These are phyloP conservation scores for Cyphomyrmex costatus DNA, from an alignment of 1,140 invertebrate species.

Conservation along the genomic window DNA sequence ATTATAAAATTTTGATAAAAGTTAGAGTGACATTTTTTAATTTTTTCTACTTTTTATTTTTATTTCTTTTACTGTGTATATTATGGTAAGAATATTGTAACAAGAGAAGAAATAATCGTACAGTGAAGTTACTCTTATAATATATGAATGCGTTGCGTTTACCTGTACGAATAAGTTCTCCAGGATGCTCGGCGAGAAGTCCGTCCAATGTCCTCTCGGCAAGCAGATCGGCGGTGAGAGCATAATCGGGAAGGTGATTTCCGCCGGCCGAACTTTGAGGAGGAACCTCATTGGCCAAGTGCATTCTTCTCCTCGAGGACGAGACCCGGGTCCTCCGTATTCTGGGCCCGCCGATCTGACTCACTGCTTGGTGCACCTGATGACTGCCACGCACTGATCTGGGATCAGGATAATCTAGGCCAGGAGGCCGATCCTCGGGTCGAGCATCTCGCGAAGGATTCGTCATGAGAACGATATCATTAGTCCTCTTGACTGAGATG, in stretches of 20 bases:
- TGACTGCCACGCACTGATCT: conserved; percentile 75
- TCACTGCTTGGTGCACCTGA: conserved; percentile 75
- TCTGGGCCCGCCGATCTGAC: conserved; percentile 75
- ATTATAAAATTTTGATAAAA: too few species aligned
- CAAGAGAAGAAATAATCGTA: neutral
- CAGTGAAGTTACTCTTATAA: neutral
- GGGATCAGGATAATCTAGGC: conserved; percentile 82
- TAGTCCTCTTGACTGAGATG: conserved; percentile 13
- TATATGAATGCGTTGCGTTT: neutral
- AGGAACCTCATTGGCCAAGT: conserved; percentile 82
- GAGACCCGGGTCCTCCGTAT: conserved; percentile 79
- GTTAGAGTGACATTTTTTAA: neutral
- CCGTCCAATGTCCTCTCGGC: conserved; percentile 94
- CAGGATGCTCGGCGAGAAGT: conserved; percentile 95
- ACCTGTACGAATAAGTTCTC: conserved; percentile 96
- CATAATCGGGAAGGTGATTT: conserved; percentile 91
- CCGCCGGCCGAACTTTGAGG: conserved; percentile 87
- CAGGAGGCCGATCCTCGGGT: conserved; percentile 83
- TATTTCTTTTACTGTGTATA: neutral
- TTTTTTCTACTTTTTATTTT: conserved; percentile 5
- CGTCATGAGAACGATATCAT: conserved; percentile 83
- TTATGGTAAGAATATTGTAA: neutral
- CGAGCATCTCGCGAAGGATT: conserved; percentile 85
- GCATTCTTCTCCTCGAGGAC: conserved; percentile 84
- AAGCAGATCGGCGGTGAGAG: conserved; percentile 92